These are phyloP conservation scores for Gadus chalcogrammus DNA, from an alignment of 2,113 vertebrate species.

Conservation along the genomic window DNA sequence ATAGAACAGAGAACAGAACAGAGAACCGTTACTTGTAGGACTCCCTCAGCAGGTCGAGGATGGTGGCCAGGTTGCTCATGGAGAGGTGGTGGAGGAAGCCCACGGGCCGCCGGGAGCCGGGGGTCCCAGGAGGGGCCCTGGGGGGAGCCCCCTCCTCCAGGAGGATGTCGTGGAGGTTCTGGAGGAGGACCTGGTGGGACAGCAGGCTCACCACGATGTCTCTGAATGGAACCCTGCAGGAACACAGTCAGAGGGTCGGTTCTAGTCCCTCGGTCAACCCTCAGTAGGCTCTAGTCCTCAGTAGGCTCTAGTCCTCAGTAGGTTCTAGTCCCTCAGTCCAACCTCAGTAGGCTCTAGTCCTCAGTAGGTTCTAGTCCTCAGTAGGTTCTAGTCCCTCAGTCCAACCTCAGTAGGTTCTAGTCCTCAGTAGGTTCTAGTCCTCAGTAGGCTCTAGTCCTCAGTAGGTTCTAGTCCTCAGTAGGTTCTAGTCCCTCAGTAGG, in stretches of 20 bases:
- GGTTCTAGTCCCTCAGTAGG: too few species aligned
- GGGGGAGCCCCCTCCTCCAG: conserved; percentile 92
- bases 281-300: not conserved
- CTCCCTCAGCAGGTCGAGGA: conserved; percentile 94
- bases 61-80: conserved; percentile 93
- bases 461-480: too few species aligned
- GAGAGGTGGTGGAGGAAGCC: conserved; percentile 97
- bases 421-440: too few species aligned
- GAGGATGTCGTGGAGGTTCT: conserved; percentile 93
- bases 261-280: not conserved
- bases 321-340: not conserved
- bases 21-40: conserved; percentile 75
- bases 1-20: too few species aligned
- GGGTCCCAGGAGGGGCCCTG: conserved; percentile 66
- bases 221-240: conserved; percentile 88
- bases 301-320: not conserved
- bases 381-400: too few species aligned
- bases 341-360: not conserved
- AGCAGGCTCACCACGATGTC: conserved; percentile 94
- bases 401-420: too few species aligned
- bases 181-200: conserved; percentile 95
- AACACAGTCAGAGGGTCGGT: not conserved
- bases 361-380: too few species aligned
- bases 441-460: too few species aligned
- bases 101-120: conserved; percentile 76